These are phyloP conservation scores for Actenoides hombroni DNA, from an alignment of 2,113 vertebrate species.

Conservation along the genomic window DNA sequence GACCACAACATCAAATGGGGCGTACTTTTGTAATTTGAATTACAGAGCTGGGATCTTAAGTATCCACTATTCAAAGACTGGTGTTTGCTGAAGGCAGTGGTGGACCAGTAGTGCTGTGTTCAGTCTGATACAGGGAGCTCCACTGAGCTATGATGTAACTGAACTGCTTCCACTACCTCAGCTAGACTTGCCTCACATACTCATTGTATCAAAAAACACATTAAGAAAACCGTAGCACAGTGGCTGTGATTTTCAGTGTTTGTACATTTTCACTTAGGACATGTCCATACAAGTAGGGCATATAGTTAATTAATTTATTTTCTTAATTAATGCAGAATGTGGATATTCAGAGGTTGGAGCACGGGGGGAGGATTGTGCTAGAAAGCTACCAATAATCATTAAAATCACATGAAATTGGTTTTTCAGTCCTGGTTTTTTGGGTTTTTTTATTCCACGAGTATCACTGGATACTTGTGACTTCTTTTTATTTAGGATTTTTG, in stretches of 20 bases:
- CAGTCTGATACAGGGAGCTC: not conserved
- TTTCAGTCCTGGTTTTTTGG: not conserved
- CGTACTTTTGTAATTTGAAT: not conserved
- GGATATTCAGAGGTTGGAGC: not conserved
- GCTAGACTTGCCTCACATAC: not conserved
- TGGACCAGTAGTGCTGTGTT: not conserved
- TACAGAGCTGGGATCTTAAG: not conserved
- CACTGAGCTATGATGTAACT: not conserved
- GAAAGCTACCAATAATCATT: not conserved
- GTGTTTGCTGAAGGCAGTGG: not conserved
- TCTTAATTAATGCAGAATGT: not conserved
- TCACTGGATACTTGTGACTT: not conserved
- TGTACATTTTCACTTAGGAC: not conserved
- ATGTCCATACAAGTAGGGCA: not conserved
- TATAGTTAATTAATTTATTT: not conserved
- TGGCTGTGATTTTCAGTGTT: not conserved
- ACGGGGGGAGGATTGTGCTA: not conserved
- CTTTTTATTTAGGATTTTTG: not conserved
- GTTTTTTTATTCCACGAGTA: not conserved
- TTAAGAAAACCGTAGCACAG: not conserved
- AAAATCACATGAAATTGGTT: not conserved
- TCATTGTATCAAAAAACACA: not conserved
- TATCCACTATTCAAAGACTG: not conserved
- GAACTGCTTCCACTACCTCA: not conserved
- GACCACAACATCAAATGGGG: not conserved